phyloP scores from a whole-genome alignment of 2,888 invertebrate genomes.

The Julus scandinavius region DNA sequence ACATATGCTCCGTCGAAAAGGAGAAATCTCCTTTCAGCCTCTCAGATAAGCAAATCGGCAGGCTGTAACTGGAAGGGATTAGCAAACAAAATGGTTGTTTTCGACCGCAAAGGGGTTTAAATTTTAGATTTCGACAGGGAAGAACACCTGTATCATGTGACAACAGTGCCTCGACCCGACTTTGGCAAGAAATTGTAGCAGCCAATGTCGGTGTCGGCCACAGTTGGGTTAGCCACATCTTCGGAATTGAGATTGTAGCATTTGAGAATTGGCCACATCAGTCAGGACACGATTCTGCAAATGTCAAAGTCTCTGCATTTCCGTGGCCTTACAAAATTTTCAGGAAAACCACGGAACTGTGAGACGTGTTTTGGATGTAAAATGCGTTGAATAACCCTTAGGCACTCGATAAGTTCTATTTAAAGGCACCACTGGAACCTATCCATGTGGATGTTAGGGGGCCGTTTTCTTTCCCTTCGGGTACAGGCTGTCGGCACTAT shows the following conservation, averaged over 20 bases:
- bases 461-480: too few species aligned
- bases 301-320: neutral
- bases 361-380: neutral
- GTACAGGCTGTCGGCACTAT: too few species aligned
- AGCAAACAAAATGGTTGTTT: neutral
- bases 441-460: too few species aligned
- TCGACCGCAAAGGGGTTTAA: neutral
- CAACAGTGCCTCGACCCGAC: neutral
- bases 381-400: neutral
- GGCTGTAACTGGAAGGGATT: neutral
- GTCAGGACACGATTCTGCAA: neutral
- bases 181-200: neutral
- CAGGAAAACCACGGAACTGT: too few species aligned
- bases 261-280: neutral
- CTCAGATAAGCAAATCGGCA: neutral
- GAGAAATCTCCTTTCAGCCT: neutral
- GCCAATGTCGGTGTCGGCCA: too few species aligned
- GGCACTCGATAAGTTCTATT: neutral
- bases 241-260: neutral
- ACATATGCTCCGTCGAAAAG: neutral
- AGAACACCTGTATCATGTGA: neutral
- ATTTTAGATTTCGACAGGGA: neutral
- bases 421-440: too few species aligned
- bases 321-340: neutral
- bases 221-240: neutral